A percentile compares a stretch with the other conserved stretches of the same genome.
phyloP scores from a whole-genome alignment of 2,797 vertebrate genomes.

The Luscinia megarhynchos region DNA sequence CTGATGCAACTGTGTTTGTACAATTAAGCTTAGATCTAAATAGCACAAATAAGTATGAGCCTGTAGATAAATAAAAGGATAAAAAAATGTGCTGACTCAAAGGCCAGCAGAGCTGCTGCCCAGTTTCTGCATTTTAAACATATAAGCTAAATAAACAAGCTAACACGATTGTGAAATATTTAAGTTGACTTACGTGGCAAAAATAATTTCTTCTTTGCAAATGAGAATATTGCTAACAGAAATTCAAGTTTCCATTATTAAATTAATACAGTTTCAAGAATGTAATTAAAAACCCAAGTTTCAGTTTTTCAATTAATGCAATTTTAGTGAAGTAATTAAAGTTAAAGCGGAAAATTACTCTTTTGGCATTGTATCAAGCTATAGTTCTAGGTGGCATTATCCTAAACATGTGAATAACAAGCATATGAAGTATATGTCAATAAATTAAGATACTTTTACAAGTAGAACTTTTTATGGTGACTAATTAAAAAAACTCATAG shows the following conservation, averaged over 20 bases:
- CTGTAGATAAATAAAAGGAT: neutral
- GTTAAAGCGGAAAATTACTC: constrained; percentile 64
- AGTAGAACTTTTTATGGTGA: constrained; percentile 48
- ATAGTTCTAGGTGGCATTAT: constrained; percentile 63
- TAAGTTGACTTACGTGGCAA: neutral
- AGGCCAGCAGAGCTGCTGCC: neutral
- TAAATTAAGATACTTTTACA: constrained; percentile 61
- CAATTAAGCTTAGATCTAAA: neutral
- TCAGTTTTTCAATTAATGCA: constrained; percentile 54
- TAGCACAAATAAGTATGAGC: neutral
- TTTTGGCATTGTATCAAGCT: constrained; percentile 70
- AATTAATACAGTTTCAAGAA: constrained; percentile 59
- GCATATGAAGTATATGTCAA: constrained; percentile 43
- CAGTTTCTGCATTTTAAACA: neutral
- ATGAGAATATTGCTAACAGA: constrained; percentile 36
- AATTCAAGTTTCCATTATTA: constrained; percentile 39
- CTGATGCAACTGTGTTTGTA: neutral
- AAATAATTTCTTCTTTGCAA: constrained; percentile 27
- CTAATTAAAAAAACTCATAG: constrained; percentile 38
- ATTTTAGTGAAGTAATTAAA: constrained; percentile 66
- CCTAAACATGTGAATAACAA: constrained; percentile 59
- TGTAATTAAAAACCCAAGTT: constrained; percentile 65
- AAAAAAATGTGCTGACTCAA: neutral
- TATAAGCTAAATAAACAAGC: neutral
- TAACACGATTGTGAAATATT: neutral